Conservation (phyloP, 2,113 vertebrate species). For the Reinhardtius hippoglossoides region DNA sequence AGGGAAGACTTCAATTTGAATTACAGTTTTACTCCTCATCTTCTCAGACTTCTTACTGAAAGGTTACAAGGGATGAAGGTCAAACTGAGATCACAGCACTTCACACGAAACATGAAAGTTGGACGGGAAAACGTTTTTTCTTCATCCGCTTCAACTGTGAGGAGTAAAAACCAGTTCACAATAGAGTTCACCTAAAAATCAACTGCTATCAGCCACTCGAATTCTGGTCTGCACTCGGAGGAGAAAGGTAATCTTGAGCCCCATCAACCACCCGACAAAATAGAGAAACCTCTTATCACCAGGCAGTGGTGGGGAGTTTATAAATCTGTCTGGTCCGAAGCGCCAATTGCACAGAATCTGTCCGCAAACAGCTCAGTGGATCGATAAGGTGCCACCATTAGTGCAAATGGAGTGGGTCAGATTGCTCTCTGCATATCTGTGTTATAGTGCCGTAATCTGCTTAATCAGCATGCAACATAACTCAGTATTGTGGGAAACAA, state of each 20-base stretch:
- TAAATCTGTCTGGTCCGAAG: constrained; percentile 50
- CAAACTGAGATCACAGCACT: no score
- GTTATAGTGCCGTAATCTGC: constrained; percentile 34
- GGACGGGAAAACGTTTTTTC: no score
- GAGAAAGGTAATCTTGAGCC: constrained; percentile 41
- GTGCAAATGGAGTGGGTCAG: constrained; percentile 42
- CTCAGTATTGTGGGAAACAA: background rate
- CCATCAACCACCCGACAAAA: constrained; percentile 41
- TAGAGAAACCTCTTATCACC: constrained; percentile 39
- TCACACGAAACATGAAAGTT: no score
- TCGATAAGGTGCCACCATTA: constrained; percentile 52
- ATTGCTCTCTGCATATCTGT: constrained; percentile 47
- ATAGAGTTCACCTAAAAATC: constrained; percentile 7
- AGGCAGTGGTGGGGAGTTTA: constrained; percentile 20
- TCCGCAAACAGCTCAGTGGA: constrained; percentile 55
- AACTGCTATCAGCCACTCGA: constrained; percentile 16
- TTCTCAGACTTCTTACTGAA: no score
- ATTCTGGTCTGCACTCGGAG: constrained; percentile 11
- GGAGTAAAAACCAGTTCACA: no score
- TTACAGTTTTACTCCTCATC: no score
- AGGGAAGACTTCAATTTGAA: no score
- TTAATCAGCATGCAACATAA: constrained; percentile 36
- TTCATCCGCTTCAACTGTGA: no score
- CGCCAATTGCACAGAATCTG: constrained; percentile 53
- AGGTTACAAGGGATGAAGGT: no score